These are phyloP conservation scores for Molossus alvarezi DNA, from an alignment of 2,797 vertebrate species.

Conservation along the genomic window DNA sequence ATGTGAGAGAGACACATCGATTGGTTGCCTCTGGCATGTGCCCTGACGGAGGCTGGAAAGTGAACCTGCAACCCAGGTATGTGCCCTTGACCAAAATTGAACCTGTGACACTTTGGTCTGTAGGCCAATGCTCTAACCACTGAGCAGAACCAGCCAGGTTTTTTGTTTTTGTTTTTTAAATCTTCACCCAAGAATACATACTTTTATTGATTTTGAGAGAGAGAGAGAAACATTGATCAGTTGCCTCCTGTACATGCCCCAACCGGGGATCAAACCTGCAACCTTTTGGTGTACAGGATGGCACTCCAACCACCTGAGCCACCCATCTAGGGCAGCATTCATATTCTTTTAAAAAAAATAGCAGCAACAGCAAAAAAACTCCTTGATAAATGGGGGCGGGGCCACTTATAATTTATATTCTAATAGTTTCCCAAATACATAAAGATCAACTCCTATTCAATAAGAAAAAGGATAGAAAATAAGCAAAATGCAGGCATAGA, in stretches of 20 bases:
- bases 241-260: background rate
- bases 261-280: background rate
- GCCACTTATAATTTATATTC: background rate
- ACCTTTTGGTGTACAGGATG: background rate
- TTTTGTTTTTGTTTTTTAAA: no score
- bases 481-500: background rate
- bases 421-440: background rate
- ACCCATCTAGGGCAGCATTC: background rate
- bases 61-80: background rate
- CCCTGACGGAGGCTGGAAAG: background rate
- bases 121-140: no score
- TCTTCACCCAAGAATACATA: no score
- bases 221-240: no score
- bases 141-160: no score
- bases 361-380: background rate
- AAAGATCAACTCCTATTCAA: constrained; percentile 26
- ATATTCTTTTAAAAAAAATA: background rate
- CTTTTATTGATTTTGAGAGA: no score
- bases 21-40: background rate
- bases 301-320: background rate
- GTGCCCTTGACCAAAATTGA: background rate
- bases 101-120: no score
- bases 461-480: background rate
- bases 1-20: background rate
- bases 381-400: background rate